Evolutionary conservation across 2,113 vertebrate genomes (phyloP).

Genomic region (Saguinus midas): DNA sequence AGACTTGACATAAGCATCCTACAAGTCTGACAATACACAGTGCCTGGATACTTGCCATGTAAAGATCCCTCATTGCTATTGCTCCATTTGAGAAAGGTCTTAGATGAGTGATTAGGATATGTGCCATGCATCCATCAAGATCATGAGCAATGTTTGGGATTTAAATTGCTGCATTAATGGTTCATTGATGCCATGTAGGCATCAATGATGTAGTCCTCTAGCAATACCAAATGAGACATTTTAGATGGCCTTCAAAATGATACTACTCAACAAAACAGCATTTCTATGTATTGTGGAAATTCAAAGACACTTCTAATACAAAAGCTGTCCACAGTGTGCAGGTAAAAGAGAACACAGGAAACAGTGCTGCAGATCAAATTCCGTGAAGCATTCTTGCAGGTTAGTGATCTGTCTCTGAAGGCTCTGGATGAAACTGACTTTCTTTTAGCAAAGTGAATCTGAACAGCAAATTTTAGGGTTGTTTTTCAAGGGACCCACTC

Average conservation of each 20-base stretch:
- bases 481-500: neutral
- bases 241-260: neutral
- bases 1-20: neutral
- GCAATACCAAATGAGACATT: neutral
- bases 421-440: neutral
- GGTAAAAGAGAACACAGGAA: neutral
- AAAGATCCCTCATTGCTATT: neutral
- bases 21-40: neutral
- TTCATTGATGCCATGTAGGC: neutral
- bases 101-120: neutral
- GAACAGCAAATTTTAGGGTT: neutral
- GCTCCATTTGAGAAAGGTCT: neutral
- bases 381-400: neutral
- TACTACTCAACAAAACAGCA: neutral
- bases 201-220: neutral
- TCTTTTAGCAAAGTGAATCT: neutral
- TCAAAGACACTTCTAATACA: neutral
- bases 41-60: neutral
- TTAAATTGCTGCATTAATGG: neutral
- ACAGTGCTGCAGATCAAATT: neutral
- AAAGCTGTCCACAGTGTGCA: neutral
- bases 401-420: neutral
- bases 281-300: neutral
- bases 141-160: neutral
- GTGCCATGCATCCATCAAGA: neutral